Evolutionary conservation across 2,113 vertebrate genomes (phyloP).

Genomic region (Dicaeum eximium): DNA sequence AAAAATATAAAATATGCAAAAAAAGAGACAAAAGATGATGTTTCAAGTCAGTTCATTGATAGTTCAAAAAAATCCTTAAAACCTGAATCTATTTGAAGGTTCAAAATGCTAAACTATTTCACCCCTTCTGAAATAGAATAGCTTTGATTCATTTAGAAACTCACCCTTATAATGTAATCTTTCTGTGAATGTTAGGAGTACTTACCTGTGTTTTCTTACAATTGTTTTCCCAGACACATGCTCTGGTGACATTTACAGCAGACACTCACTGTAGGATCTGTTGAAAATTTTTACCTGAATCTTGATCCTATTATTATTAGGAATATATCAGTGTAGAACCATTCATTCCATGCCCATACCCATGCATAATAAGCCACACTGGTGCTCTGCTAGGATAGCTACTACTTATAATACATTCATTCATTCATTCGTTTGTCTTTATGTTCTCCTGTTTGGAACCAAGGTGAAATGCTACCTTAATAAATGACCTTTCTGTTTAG

Average conservation of each 20-base stretch:
- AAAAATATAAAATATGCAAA: not conserved
- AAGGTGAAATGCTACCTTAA: not conserved
- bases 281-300: not conserved
- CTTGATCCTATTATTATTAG: not conserved
- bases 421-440: not conserved
- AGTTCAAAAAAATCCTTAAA: not conserved
- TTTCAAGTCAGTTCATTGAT: not conserved
- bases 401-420: rapidly evolving
- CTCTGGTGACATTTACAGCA: not conserved
- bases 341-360: not conserved
- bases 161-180: not conserved
- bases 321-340: not conserved
- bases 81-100: not conserved
- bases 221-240: not conserved
- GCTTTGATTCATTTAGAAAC: not conserved
- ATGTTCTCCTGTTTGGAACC: not conserved
- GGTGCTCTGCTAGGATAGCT: not conserved
- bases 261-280: rapidly evolving
- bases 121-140: not conserved
- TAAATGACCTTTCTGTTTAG: not conserved
- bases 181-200: not conserved
- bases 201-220: not conserved
- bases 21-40: not conserved
- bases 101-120: not conserved
- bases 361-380: not conserved